A percentile compares a stretch with the other conserved stretches of the same genome.
These are phyloP conservation scores for Apis mellifera DNA, from an alignment of 1,140 invertebrate species.

Conservation along the genomic window DNA sequence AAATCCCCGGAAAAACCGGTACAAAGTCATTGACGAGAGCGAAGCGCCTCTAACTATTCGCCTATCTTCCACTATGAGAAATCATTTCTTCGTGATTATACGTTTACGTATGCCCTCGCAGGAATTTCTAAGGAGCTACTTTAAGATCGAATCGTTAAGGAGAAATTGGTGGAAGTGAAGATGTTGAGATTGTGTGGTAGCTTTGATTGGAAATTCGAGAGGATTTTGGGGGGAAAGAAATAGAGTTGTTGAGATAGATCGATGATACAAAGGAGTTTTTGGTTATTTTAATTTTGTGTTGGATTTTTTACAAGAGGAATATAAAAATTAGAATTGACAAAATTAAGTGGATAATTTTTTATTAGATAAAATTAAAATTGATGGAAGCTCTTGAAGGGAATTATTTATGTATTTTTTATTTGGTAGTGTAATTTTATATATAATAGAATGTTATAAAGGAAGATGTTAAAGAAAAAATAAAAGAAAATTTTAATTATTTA, in stretches of 20 bases:
- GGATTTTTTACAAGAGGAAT: too few species aligned
- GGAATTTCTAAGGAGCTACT: not conserved
- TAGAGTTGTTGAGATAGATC: not conserved
- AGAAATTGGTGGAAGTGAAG: not conserved
- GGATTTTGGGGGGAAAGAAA: not conserved
- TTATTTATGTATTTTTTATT: too few species aligned
- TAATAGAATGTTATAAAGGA: too few species aligned
- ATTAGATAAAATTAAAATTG: too few species aligned
- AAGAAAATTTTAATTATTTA: too few species aligned
- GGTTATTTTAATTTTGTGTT: not conserved
- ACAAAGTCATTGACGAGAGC: constrained; percentile 32
- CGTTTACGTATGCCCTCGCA: not conserved
- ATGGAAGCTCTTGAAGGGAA: too few species aligned
- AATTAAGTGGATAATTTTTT: too few species aligned
- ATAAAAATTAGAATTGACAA: too few species aligned
- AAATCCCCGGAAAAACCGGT: constrained; percentile 38
- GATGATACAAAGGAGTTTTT: not conserved
- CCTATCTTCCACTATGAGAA: not conserved
- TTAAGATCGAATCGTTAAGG: not conserved
- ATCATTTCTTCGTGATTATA: not conserved
- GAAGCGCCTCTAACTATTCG: constrained; percentile 16
- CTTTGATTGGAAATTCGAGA: too few species aligned
- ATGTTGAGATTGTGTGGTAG: too few species aligned
- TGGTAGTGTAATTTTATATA: too few species aligned
- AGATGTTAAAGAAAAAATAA: too few species aligned